A percentile compares a stretch with the other conserved stretches of the same genome.
phyloP scores from a whole-genome alignment of 30 jellyfish, hydroid and myxozoan genomes.

The Mastigias papua region DNA sequence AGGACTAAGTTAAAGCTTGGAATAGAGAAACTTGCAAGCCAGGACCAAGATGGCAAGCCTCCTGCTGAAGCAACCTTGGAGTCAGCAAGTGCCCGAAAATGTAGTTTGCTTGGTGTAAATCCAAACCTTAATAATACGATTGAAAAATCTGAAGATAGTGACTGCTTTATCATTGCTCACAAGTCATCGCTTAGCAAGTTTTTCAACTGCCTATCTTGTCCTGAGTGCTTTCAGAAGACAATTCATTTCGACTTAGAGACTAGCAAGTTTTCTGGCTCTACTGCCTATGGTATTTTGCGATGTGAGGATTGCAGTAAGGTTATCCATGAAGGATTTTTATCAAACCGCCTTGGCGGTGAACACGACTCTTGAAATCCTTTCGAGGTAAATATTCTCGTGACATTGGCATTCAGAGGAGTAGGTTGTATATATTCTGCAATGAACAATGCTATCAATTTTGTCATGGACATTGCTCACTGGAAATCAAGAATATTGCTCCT shows the following conservation, averaged over 20 bases:
- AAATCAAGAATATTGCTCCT: no score
- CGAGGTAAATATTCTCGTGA: not conserved
- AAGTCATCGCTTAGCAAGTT: not conserved
- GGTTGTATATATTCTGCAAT: not conserved
- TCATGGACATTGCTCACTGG: no score
- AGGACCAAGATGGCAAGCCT: not conserved
- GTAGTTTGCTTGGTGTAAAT: not conserved
- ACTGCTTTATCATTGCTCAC: not conserved
- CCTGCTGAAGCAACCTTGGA: not conserved
- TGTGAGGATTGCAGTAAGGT: not conserved
- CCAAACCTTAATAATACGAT: not conserved
- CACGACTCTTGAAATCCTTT: not conserved
- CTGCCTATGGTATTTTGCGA: not conserved
- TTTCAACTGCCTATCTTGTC: not conserved
- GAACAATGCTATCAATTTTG: no score
- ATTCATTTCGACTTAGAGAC: not conserved
- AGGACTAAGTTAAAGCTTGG: not conserved
- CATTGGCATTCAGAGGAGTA: slow-evolving; percentile 11
- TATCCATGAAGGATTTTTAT: not conserved
- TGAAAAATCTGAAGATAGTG: not conserved
- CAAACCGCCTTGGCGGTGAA: not conserved
- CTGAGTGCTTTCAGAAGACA: not conserved
- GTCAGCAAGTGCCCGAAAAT: not conserved
- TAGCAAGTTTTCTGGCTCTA: not conserved
- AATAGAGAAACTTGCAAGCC: not conserved